Evolutionary conservation across 2,888 invertebrate species (phyloP).

Genomic region (Eumerus sabulonum): DNA sequence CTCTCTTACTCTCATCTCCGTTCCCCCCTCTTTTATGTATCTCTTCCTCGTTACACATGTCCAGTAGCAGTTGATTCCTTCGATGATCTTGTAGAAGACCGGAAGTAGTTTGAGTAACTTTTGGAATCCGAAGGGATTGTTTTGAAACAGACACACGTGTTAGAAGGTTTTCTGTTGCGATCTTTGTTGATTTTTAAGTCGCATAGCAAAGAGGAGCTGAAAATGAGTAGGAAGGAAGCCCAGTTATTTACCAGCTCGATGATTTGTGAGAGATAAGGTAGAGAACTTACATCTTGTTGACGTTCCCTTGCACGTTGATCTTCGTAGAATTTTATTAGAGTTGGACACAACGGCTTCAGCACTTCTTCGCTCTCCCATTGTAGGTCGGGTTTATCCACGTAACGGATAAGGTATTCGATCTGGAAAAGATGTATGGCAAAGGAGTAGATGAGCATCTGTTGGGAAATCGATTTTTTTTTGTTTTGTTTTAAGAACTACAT

Average conservation of each 20-base stretch:
- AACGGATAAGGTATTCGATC: conserved; percentile 74
- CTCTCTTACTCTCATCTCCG: conserved; percentile 17
- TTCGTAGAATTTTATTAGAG: conserved; percentile 73
- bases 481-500: too few relatives aligned
- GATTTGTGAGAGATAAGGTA: neutral
- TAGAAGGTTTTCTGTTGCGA: conserved; percentile 32
- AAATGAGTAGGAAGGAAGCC: too few relatives aligned
- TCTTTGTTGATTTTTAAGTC: conserved; percentile 72
- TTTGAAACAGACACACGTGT: conserved; percentile 54
- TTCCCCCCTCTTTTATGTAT: conserved; percentile 6
- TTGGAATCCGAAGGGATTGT: conserved; percentile 62
- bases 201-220: conserved; percentile 75
- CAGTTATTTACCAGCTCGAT: neutral
- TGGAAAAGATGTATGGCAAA: conserved; percentile 38
- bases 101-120: conserved; percentile 50
- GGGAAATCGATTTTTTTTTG: too few relatives aligned
- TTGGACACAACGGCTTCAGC: conserved; percentile 73
- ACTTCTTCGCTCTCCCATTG: conserved; percentile 74
- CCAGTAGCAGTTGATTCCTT: too few relatives aligned
- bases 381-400: conserved; percentile 72
- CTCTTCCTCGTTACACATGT: conserved; percentile 1
- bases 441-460: neutral
- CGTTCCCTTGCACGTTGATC: conserved; percentile 73
- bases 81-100: conserved; percentile 32
- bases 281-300: conserved; percentile 72